Conservation (phyloP, 1,140 invertebrate genomes). For the Musca vetustissima region DNA sequence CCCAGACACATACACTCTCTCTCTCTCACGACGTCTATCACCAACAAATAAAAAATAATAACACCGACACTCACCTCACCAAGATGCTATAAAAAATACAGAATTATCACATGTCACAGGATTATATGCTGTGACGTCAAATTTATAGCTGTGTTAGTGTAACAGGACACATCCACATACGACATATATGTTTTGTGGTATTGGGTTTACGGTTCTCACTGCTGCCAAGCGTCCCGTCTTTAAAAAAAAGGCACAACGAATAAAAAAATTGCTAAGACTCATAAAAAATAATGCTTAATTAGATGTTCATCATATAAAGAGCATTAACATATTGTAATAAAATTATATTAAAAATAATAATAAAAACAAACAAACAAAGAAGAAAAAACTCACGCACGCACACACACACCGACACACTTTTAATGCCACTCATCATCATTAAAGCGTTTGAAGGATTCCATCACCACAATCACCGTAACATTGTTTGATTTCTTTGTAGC, state of each 20-base stretch:
- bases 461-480: neutral
- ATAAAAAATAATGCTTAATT: slow-evolving; percentile 20
- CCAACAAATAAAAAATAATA: too few relatives aligned
- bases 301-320: slow-evolving; percentile 5
- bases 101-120: too few relatives aligned
- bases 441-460: neutral
- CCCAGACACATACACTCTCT: neutral
- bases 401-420: neutral
- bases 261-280: neutral
- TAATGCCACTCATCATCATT: neutral
- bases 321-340: slow-evolving; percentile 20
- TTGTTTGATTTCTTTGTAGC: too few relatives aligned
- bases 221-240: too few relatives aligned
- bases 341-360: slow-evolving; percentile 17
- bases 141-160: too few relatives aligned
- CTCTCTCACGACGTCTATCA: neutral
- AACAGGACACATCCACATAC: too few relatives aligned
- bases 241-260: too few relatives aligned
- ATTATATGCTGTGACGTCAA: too few relatives aligned
- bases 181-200: too few relatives aligned
- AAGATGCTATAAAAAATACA: too few relatives aligned
- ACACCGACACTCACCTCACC: neutral
- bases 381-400: neutral
- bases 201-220: too few relatives aligned
- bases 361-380: neutral